These are phyloP conservation scores for Aegithalos caudatus DNA, from an alignment of 2,113 vertebrate species.

Conservation along the genomic window DNA sequence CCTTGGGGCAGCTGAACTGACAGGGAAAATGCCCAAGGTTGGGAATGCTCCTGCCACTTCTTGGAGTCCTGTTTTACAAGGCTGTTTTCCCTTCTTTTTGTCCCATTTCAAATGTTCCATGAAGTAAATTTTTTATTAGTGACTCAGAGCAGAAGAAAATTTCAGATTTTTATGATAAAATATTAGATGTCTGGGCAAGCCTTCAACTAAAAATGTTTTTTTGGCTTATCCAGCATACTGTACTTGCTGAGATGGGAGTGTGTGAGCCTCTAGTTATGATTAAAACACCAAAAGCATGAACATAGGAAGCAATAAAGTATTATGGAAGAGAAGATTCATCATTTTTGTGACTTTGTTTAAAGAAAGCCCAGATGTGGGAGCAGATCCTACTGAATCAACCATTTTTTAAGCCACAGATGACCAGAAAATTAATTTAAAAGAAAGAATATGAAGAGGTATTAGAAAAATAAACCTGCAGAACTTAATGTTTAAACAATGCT, in stretches of 20 bases:
- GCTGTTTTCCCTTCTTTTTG: background rate
- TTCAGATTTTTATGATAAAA: background rate
- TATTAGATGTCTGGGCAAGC: background rate
- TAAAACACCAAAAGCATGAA: background rate
- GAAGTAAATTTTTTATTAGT: background rate
- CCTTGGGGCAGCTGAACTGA: background rate
- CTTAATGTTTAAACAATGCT: background rate
- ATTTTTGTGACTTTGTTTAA: slow-evolving; percentile 1
- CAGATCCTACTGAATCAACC: background rate
- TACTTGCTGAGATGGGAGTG: background rate
- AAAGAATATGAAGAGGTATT: background rate
- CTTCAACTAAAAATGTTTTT: background rate
- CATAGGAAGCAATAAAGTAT: background rate
- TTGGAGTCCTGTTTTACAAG: background rate
- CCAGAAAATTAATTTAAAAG: slow-evolving; percentile 3
- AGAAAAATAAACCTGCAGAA: background rate
- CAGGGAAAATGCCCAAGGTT: background rate
- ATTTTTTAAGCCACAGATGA: background rate
- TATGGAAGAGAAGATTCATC: background rate
- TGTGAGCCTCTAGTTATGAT: background rate
- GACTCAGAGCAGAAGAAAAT: background rate
- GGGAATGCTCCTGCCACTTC: background rate
- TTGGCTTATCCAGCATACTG: background rate
- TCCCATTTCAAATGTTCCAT: background rate
- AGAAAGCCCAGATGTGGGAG: background rate